Evolutionary conservation across 1,140 invertebrate species (phyloP), one percentile per base, ranked within the genome.

Genomic region (Musca vetustissima): DNA sequence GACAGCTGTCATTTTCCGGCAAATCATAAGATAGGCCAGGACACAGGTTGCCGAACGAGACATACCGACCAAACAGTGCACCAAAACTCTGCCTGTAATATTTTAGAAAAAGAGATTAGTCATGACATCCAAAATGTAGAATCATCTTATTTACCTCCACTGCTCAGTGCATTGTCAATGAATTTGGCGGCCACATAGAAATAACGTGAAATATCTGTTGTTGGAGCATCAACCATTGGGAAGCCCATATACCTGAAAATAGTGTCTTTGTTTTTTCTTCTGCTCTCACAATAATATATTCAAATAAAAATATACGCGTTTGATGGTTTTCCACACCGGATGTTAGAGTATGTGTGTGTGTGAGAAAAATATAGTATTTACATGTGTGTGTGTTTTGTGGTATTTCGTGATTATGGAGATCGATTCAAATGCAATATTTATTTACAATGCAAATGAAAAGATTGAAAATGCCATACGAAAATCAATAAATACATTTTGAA

Each of bases 1-100:
- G 9, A 86, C 83, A 1, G 92, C 88, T n/a, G 88, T 85, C 89
- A 94, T 92, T 48, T 88, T 86, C 61, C 88, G 87, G 75, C 91
- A 91, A 57, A 95, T 89, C 91, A 96, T 94, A 28, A 95, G 83
- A 79, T 91, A 95, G 19, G 92, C 92, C 25, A 93, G 83, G 0
- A 93, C 91, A 71, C 92, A 88, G 0, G 92, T 92, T 21, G 91
- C 90, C 24, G 92, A 93, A 1, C 93, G 87, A 1, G 92, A 93
- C 67, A 94, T 89, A 21, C 93, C 93, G 83, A 92, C 89, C 64
- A 92, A 83, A 75, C 92, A 94, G 78, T 94, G 92, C 1, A 95
- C 91, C 65, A 93, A 85, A 1, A 92, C 88, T 79, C 89, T 92
- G 69, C 92, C 92, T 93, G 78, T 7, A 80, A 78, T 25, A n/a